These are phyloP conservation scores for Trissolcus japonicus DNA, from an alignment of 2,888 invertebrate genomes.

Conservation along the genomic window DNA sequence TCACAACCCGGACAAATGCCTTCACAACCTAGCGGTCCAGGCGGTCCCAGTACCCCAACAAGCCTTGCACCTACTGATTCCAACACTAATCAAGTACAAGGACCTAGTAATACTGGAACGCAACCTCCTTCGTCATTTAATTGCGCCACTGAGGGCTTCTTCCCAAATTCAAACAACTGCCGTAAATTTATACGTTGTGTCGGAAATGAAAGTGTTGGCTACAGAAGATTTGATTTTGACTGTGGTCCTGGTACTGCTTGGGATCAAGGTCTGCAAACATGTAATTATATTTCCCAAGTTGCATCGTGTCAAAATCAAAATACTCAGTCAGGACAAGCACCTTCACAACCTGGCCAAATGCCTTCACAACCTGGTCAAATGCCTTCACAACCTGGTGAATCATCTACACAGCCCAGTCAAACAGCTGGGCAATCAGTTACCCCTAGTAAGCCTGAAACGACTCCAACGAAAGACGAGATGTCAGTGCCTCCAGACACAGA, in stretches of 20 bases:
- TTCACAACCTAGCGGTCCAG: too few relatives aligned
- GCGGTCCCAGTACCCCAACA: too few relatives aligned
- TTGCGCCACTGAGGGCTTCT: conserved; percentile 83
- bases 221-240: conserved; percentile 82
- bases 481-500: conserved; percentile 47
- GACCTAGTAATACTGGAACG: not conserved
- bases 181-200: conserved; percentile 88
- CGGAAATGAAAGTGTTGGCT: conserved; percentile 79
- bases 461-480: conserved; percentile 9
- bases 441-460: conserved; percentile 25
- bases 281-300: conserved; percentile 79
- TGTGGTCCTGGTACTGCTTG: conserved; percentile 88
- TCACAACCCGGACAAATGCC: not conserved
- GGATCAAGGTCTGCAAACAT: conserved; percentile 83
- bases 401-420: not conserved
- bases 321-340: not conserved
- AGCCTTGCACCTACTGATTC: not conserved
- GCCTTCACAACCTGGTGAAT: not conserved
- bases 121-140: not conserved
- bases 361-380: not conserved
- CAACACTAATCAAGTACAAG: conserved; percentile 1
- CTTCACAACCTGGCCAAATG: not conserved
- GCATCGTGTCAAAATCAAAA: conserved; percentile 31
- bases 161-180: conserved; percentile 83
- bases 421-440: not conserved